Evolutionary conservation across 2,888 invertebrate species (phyloP).

Genomic region (Idaea aversata): DNA sequence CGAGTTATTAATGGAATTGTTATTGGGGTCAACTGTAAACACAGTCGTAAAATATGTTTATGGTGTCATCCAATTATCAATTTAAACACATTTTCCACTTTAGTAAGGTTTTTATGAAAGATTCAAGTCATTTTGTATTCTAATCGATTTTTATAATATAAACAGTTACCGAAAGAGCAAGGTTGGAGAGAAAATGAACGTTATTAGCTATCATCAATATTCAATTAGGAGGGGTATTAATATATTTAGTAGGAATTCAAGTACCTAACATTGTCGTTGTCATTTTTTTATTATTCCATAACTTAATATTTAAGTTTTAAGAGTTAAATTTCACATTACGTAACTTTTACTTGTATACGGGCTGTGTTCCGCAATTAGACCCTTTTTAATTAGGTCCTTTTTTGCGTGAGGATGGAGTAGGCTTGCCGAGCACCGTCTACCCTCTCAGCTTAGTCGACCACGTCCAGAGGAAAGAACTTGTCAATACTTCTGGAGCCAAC

Average conservation of each 20-base stretch:
- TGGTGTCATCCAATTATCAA: neutral
- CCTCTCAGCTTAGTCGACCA: too few relatives aligned
- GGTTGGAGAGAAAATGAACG: conserved; percentile 7
- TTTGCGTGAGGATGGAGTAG: too few relatives aligned
- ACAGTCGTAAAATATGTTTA: conserved; percentile 17
- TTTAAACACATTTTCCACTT: neutral
- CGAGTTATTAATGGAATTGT: neutral
- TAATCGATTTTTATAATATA: neutral
- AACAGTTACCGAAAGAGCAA: conserved; percentile 1
- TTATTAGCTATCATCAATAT: conserved; percentile 26
- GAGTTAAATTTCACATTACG: too few relatives aligned
- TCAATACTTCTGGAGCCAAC: too few relatives aligned
- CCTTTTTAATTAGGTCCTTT: too few relatives aligned
- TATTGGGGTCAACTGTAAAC: conserved; percentile 21
- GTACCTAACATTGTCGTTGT: conserved; percentile 9
- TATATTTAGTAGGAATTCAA: conserved; percentile 5
- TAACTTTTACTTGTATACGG: too few relatives aligned
- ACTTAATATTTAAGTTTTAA: too few relatives aligned
- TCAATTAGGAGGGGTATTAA: conserved; percentile 24
- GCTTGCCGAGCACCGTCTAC: too few relatives aligned
- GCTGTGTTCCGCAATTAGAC: too few relatives aligned
- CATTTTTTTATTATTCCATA: neutral
- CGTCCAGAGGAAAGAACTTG: too few relatives aligned
- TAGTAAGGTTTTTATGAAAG: conserved; percentile 11
- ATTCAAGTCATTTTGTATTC: conserved; percentile 1